Percentiles rank a stretch among this genome's conserved stretches.
Evolutionary conservation across 2,888 invertebrate species (phyloP).

Genomic region (Leptothorax acervorum): DNA sequence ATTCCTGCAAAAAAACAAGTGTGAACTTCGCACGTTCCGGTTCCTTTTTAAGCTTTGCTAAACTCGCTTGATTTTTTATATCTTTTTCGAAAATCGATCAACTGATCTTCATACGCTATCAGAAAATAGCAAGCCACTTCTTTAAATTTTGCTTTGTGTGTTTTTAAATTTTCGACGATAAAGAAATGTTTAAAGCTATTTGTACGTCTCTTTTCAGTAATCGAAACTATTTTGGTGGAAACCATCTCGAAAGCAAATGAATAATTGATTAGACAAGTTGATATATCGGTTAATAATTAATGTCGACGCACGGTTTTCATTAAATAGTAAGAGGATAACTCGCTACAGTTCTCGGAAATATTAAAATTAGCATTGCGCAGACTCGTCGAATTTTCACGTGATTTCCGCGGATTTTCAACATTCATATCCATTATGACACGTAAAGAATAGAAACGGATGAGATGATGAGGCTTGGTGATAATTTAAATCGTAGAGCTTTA

Average conservation of each 20-base stretch:
- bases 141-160: constrained; percentile 73
- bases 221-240: constrained; percentile 5
- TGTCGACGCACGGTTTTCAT: neutral
- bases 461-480: constrained; percentile 21
- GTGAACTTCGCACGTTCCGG: constrained; percentile 58
- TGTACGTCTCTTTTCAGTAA: constrained; percentile 63
- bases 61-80: constrained; percentile 72
- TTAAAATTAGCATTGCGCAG: constrained; percentile 14
- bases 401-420: constrained; percentile 40
- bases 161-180: constrained; percentile 76
- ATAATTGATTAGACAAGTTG: neutral
- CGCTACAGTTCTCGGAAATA: neutral
- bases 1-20: constrained; percentile 65
- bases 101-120: constrained; percentile 64
- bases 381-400: neutral
- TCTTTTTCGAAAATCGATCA: constrained; percentile 74
- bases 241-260: neutral
- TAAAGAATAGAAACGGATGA: constrained; percentile 30
- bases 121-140: constrained; percentile 58
- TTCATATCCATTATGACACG: constrained; percentile 8
- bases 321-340: neutral
- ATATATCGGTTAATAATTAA: constrained; percentile 32
- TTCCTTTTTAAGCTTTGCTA: constrained; percentile 71
- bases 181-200: constrained; percentile 75
- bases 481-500: constrained; percentile 18